These are phyloP conservation scores for Danio jaintianensis DNA, from an alignment of 2,797 vertebrate species.

Conservation along the genomic window DNA sequence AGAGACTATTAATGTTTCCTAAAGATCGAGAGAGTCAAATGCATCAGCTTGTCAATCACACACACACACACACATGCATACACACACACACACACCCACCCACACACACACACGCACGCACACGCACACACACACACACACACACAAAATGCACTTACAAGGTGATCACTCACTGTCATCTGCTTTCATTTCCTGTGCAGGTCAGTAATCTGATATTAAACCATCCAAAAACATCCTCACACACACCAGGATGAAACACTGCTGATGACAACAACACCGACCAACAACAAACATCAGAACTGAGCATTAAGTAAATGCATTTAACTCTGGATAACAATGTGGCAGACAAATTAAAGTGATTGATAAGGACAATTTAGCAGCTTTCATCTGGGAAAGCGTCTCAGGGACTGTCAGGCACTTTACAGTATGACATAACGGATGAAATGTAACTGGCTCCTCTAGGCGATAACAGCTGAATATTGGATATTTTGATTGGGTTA, in stretches of 20 bases:
- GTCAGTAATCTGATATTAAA: conserved; percentile 59
- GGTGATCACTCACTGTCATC: conserved; percentile 75
- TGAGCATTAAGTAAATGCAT: conserved; percentile 32
- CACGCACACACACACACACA: conserved; percentile 24
- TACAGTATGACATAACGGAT: conserved; percentile 25
- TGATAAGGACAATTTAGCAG: conserved; percentile 49
- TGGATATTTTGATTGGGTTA: conserved; percentile 42
- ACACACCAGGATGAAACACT: background rate
- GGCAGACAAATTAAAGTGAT: conserved; percentile 51
- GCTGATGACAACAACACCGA: conserved; percentile 20
- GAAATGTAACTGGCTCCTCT: conserved; percentile 17
- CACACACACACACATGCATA: conserved; percentile 38
- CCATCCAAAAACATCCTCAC: conserved; percentile 70
- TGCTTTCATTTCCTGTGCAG: conserved; percentile 77
- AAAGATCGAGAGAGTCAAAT: conserved; percentile 76
- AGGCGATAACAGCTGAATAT: conserved; percentile 19
- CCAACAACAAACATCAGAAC: conserved; percentile 7
- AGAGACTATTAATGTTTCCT: conserved; percentile 75
- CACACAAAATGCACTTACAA: conserved; percentile 42
- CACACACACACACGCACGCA: conserved; percentile 55
- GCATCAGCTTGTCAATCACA: conserved; percentile 69
- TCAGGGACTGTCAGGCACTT: background rate
- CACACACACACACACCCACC: background rate
- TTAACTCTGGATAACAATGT: conserved; percentile 44
- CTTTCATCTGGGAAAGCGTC: conserved; percentile 32